A percentile compares a stretch with the other conserved stretches of the same genome.
phyloP scores from a whole-genome alignment of 2,888 invertebrate species.

The Monopis laevigella region DNA sequence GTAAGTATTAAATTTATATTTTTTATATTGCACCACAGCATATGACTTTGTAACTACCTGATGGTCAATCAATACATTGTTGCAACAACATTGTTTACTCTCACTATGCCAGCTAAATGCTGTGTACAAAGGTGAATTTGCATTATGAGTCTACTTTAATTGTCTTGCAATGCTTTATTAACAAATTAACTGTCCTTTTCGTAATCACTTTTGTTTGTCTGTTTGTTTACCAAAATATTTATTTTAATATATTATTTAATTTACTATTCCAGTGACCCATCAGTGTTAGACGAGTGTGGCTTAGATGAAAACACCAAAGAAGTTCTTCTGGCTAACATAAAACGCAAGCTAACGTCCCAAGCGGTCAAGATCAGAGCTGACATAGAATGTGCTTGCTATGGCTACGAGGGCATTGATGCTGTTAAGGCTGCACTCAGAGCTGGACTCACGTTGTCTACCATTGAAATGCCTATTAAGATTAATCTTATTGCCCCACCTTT shows the following conservation, averaged over 20 bases:
- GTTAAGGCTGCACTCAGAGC: conserved; percentile 92
- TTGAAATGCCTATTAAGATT: conserved; percentile 96
- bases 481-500: conserved; percentile 98
- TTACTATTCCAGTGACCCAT: conserved; percentile 80
- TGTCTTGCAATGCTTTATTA: too few species aligned
- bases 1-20: conserved; percentile 67
- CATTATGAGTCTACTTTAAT: too few species aligned
- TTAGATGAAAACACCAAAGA: conserved; percentile 92
- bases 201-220: too few species aligned
- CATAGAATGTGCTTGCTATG: conserved; percentile 93
- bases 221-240: too few species aligned
- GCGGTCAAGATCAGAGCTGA: conserved; percentile 95
- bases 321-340: conserved; percentile 92
- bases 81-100: too few species aligned
- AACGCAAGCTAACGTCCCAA: conserved; percentile 95
- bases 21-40: too few species aligned
- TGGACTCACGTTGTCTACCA: conserved; percentile 90
- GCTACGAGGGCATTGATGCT: conserved; percentile 98
- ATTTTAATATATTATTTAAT: not conserved
- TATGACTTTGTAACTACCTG: too few species aligned
- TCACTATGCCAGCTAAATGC: too few species aligned
- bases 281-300: conserved; percentile 94
- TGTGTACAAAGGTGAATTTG: too few species aligned
- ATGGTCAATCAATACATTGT: too few species aligned
- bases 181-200: too few species aligned